A percentile compares a stretch with the other conserved stretches of the same genome.
Conservation (phyloP, 2,797 vertebrate species). For the Momotus momota region DNA sequence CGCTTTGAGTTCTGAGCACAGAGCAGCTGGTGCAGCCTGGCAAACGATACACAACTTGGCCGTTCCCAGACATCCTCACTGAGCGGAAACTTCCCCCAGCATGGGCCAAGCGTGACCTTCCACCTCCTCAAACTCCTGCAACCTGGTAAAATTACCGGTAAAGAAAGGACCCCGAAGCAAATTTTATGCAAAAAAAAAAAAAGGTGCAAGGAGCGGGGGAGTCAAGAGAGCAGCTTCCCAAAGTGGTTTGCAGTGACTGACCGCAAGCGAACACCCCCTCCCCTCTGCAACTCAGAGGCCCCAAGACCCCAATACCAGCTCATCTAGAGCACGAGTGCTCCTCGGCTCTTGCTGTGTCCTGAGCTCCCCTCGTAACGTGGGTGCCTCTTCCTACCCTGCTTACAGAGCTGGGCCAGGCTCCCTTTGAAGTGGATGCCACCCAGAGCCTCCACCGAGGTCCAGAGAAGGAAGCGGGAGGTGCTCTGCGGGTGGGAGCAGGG, state of each 20-base stretch:
- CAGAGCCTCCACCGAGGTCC: not conserved
- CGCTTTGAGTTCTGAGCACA: slow-evolving; percentile 3
- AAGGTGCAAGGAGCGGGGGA: rapidly evolving
- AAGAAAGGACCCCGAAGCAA: not conserved
- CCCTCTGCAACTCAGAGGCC: not conserved
- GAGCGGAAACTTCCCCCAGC: not conserved
- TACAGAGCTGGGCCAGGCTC: not conserved
- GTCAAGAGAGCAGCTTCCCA: not conserved
- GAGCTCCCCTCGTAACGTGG: not conserved
- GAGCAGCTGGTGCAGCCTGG: slow-evolving; percentile 39
- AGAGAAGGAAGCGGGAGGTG: not conserved
- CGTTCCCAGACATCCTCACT: not conserved
- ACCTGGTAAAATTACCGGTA: not conserved
- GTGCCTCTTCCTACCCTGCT: not conserved
- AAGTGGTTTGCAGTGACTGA: not conserved
- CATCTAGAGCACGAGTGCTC: not conserved
- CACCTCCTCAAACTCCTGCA: not conserved
- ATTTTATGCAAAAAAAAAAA: not conserved
- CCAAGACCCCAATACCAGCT: not conserved
- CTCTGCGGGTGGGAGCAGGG: not conserved
- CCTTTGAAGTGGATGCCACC: slow-evolving; percentile 1
- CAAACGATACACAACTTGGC: not conserved
- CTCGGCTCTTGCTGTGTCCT: not conserved
- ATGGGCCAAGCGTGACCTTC: rapidly evolving
- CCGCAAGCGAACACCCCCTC: not conserved